These are phyloP conservation scores for Scomber colias DNA, from an alignment of 2,113 vertebrate genomes.

Conservation along the genomic window DNA sequence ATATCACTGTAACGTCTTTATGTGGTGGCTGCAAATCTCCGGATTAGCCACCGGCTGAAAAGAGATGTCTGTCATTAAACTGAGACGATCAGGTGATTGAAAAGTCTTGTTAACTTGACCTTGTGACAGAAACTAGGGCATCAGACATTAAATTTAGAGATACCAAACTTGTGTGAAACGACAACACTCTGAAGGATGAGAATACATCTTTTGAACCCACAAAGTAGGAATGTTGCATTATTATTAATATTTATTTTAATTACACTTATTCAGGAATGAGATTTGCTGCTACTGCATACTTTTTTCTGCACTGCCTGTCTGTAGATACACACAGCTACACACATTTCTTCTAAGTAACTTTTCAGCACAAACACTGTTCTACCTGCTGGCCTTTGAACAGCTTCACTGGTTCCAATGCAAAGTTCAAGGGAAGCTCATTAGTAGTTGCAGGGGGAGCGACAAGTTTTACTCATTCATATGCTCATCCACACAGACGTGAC, in stretches of 20 bases:
- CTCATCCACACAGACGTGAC: slow-evolving; percentile 18
- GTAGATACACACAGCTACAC: not conserved
- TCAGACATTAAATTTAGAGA: slow-evolving; percentile 28
- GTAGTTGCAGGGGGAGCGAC: slow-evolving; percentile 21
- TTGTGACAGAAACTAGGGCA: slow-evolving; percentile 28
- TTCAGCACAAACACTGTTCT: slow-evolving; percentile 1
- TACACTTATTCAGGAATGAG: not conserved
- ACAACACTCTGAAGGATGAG: not conserved
- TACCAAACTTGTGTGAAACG: slow-evolving; percentile 5
- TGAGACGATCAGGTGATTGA: slow-evolving; percentile 14
- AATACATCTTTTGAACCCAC: not conserved
- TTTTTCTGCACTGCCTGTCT: not conserved
- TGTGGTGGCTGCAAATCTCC: slow-evolving; percentile 56
- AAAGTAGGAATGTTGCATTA: not conserved
- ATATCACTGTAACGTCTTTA: slow-evolving; percentile 58
- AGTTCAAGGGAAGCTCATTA: slow-evolving; percentile 48
- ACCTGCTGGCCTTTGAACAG: slow-evolving; percentile 28
- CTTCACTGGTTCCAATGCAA: slow-evolving; percentile 23
- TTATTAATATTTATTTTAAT: not conserved
- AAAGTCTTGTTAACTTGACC: slow-evolving; percentile 53
- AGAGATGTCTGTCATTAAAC: slow-evolving; percentile 33
- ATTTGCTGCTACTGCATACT: not conserved
- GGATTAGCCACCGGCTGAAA: slow-evolving; percentile 47
- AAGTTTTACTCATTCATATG: slow-evolving; percentile 48
- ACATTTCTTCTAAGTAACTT: slow-evolving; percentile 2